A percentile compares a stretch with the other conserved stretches of the same genome.
These are phyloP conservation scores for Germaria angustata DNA, from an alignment of 2,888 invertebrate species.

Conservation along the genomic window DNA sequence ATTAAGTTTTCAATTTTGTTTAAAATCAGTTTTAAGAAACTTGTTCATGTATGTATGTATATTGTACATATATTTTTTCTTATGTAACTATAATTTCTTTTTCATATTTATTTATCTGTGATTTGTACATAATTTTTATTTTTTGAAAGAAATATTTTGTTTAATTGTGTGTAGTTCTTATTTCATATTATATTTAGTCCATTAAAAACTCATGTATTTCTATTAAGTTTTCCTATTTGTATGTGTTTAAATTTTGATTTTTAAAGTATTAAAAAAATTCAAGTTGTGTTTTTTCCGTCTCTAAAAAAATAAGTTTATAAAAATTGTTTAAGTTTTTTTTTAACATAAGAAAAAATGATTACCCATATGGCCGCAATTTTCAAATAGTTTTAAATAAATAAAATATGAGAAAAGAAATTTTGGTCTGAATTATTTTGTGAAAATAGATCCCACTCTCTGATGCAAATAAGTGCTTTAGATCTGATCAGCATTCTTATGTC, in stretches of 20 bases:
- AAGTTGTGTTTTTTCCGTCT: conserved; percentile 31
- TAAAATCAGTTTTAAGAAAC: neutral
- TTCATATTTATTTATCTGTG: conserved; percentile 58
- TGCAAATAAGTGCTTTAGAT: too few species aligned
- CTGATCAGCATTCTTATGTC: too few species aligned
- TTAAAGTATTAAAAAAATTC: conserved; percentile 24
- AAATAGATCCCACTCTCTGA: neutral
- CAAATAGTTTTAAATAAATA: conserved; percentile 37
- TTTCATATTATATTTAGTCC: neutral
- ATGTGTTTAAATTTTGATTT: conserved; percentile 55
- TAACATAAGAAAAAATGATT: conserved; percentile 4
- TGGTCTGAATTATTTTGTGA: neutral
- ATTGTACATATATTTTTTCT: neutral
- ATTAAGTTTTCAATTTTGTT: conserved; percentile 29
- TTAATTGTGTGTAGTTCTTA: conserved; percentile 53
- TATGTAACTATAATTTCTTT: conserved; percentile 30
- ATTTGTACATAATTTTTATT: conserved; percentile 57
- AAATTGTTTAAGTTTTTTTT: conserved; percentile 55
- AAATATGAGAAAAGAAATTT: neutral
- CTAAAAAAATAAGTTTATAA: conserved; percentile 2
- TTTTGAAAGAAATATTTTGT: conserved; percentile 38
- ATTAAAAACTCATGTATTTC: conserved; percentile 2
- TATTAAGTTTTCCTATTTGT: conserved; percentile 58
- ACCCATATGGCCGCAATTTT: conserved; percentile 52
- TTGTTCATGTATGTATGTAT: neutral